These are phyloP conservation scores for Corydoras maculifer DNA, from an alignment of 2,113 vertebrate species.

Conservation along the genomic window DNA sequence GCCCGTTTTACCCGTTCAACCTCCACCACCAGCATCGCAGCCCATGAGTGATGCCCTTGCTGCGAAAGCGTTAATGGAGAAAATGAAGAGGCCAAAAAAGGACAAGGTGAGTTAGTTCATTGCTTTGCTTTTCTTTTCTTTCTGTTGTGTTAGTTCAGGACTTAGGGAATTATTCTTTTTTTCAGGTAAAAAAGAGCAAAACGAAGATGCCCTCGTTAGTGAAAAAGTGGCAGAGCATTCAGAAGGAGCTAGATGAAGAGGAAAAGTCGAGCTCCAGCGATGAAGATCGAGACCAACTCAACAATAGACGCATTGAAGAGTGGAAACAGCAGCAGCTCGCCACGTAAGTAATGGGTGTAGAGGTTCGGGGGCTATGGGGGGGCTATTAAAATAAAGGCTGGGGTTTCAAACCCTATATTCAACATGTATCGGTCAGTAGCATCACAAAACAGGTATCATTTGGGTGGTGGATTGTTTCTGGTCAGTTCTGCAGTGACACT, in stretches of 20 bases:
- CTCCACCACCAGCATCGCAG: conserved; percentile 58
- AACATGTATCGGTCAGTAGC: too few species aligned
- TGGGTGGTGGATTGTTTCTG: too few species aligned
- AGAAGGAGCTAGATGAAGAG: conserved; percentile 93
- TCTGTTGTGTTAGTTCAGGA: too few species aligned
- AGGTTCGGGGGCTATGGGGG: too few species aligned
- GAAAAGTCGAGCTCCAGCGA: conserved; percentile 94
- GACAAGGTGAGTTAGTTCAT: conserved; percentile 72
- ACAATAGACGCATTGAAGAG: conserved; percentile 85
- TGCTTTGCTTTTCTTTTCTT: background rate
- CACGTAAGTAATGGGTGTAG: conserved; percentile 63
- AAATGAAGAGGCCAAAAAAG: conserved; percentile 81
- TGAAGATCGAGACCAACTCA: conserved; percentile 78
- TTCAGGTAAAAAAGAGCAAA: conserved; percentile 82
- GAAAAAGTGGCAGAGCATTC: conserved; percentile 98
- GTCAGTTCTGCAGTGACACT: too few species aligned
- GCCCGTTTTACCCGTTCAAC: conserved; percentile 56
- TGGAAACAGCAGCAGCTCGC: conserved; percentile 90
- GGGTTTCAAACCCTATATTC: too few species aligned
- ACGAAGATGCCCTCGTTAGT: conserved; percentile 96
- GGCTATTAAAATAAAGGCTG: too few species aligned
- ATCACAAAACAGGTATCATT: too few species aligned
- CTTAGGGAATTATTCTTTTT: background rate
- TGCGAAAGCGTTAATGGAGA: conserved; percentile 67
- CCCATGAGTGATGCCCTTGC: conserved; percentile 54